Evolutionary conservation across 2,888 invertebrate genomes (phyloP), one percentile per base, ranked within the genome.

Genomic region (Linyphia triangularis): DNA sequence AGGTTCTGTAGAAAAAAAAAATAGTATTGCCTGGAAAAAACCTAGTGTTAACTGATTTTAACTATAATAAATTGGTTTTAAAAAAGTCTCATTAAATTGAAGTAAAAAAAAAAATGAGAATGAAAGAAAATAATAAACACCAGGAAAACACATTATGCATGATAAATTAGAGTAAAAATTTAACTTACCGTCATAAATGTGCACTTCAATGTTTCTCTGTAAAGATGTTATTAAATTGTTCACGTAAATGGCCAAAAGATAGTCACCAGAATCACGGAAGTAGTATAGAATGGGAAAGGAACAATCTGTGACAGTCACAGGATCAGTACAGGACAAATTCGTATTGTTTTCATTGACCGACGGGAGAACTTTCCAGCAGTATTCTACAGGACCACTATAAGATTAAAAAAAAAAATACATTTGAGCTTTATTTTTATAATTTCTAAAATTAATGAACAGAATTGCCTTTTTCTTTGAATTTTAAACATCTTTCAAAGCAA

Each of bases 131-230:
- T n/a, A n/a, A n/a, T n/a, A n/a, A n/a, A n/a, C n/a, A n/a, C n/a
- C n/a, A n/a, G n/a, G n/a, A n/a, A n/a, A n/a, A n/a, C n/a, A n/a
- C n/a, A n/a, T n/a, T n/a, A n/a, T n/a, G n/a, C n/a, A n/a, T n/a
- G n/a, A n/a, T n/a, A n/a, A n/a, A n/a, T n/a, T n/a, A n/a, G n/a
- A n/a, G n/a, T n/a, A n/a, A n/a, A n/a, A 30, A 30, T 7, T 6
- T 19, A 51, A 91, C 92, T 92, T 93, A 96, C 97, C 96, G 95
- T 97, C 95, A 93, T 97, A 97, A 92, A 97, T 95, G 92, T 96
- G 96, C 5, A 96, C 94, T 72, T 94, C 93, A 91, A 94, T 95
- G 2, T 95, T 95, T 24, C 81, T 85, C 28, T 85, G 69, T 63
- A 67, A 22, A 16, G 61, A 61, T 28, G 79, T 73, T 10, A 97